phyloP scores from a whole-genome alignment of 1,140 invertebrate genomes.

The Streblospio benedicti region DNA sequence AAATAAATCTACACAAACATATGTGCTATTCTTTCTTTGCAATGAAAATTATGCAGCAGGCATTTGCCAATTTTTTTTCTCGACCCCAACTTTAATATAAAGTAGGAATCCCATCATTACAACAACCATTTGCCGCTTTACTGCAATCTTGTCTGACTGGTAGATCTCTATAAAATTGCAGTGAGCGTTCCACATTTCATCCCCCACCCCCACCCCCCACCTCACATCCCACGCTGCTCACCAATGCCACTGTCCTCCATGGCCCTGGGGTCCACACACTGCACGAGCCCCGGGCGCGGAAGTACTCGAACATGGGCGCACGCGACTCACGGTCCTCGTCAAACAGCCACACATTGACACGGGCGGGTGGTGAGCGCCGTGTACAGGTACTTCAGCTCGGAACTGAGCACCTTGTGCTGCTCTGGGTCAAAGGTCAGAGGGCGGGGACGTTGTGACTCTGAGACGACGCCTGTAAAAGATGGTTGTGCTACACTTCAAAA shows the following conservation, averaged over 20 bases:
- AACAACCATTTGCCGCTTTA: no score
- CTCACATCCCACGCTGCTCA: slow-evolving; percentile 5
- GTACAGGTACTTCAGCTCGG: slow-evolving; percentile 37
- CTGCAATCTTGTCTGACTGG: no score
- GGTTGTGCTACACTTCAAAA: no score
- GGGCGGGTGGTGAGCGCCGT: slow-evolving; percentile 33
- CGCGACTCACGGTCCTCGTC: slow-evolving; percentile 31
- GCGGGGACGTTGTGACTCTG: slow-evolving; percentile 25
- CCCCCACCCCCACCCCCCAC: background rate
- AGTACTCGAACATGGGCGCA: slow-evolving; percentile 39
- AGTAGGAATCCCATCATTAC: no score
- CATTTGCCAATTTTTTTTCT: no score
- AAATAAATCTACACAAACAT: background rate
- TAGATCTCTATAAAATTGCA: no score
- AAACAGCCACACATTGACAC: slow-evolving; percentile 42
- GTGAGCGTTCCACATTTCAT: no score
- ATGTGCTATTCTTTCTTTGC: background rate
- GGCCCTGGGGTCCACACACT: slow-evolving; percentile 13
- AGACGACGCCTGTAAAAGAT: slow-evolving; percentile 27
- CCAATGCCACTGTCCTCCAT: slow-evolving; percentile 15
- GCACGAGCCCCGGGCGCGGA: slow-evolving; percentile 26
- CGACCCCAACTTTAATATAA: no score
- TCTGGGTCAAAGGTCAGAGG: slow-evolving; percentile 35
- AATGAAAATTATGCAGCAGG: background rate
- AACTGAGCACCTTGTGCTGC: slow-evolving; percentile 39